Conservation (phyloP, 2,797 vertebrate species). For the Podarcis lilfordi region DNA sequence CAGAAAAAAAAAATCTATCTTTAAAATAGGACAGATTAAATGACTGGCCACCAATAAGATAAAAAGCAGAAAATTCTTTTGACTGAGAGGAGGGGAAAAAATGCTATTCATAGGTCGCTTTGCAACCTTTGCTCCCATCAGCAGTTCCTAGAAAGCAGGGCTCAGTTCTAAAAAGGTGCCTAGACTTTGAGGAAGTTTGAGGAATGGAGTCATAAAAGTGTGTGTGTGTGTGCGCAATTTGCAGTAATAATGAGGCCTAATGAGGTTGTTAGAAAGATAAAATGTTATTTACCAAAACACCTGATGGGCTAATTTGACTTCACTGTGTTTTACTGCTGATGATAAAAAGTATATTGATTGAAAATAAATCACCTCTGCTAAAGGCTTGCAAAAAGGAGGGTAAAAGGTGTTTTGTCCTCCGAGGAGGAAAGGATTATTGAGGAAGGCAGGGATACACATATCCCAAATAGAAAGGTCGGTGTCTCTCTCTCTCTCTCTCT, state of each 20-base stretch:
- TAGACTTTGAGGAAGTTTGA: slow-evolving; percentile 15
- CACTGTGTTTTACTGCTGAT: slow-evolving; percentile 80
- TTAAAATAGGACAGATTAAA: not conserved
- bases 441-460: slow-evolving; percentile 54
- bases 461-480: slow-evolving; percentile 17
- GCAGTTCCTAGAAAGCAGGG: not conserved
- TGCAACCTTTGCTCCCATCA: not conserved
- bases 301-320: slow-evolving; percentile 82
- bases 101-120: not conserved
- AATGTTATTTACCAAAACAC: slow-evolving; percentile 83
- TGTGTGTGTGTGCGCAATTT: slow-evolving; percentile 47
- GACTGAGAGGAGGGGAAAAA: no score
- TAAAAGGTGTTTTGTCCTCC: slow-evolving; percentile 39
- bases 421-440: slow-evolving; percentile 77
- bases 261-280: slow-evolving; percentile 79
- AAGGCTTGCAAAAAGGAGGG: slow-evolving; percentile 68
- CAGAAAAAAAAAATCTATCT: no score
- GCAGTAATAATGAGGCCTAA: slow-evolving; percentile 79
- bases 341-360: slow-evolving; percentile 85
- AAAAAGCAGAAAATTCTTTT: not conserved
- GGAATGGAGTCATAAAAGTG: slow-evolving; percentile 26
- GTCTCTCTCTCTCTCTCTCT: not conserved
- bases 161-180: slow-evolving; percentile 22
- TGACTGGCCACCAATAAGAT: not conserved
- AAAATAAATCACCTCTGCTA: slow-evolving; percentile 78